These are phyloP conservation scores for Thumatha senex DNA, from an alignment of 2,888 invertebrate species.

Conservation along the genomic window DNA sequence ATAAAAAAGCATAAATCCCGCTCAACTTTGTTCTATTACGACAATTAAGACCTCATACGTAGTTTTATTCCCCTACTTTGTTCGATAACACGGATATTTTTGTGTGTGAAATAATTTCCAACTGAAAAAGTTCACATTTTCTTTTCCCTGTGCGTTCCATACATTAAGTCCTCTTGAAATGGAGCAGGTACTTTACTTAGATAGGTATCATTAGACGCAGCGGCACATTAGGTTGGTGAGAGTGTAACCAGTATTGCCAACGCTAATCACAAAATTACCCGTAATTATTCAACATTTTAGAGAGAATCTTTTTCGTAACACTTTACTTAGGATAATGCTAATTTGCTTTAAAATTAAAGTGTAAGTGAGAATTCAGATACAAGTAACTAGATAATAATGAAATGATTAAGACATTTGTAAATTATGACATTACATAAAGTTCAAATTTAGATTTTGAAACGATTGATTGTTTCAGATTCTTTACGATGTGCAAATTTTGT, in stretches of 20 bases:
- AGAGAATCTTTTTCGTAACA: no score
- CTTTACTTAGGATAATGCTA: background rate
- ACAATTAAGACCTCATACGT: background rate
- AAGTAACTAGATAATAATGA: no score
- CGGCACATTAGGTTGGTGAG: constrained; percentile 29
- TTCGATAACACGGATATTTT: background rate
- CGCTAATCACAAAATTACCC: constrained; percentile 40
- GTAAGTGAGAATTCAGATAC: no score
- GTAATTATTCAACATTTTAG: constrained; percentile 36
- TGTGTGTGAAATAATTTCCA: background rate
- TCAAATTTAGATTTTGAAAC: no score
- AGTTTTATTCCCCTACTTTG: background rate
- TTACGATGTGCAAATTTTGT: no score
- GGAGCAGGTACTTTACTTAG: constrained; percentile 33
- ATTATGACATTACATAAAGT: no score
- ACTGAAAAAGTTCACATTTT: background rate
- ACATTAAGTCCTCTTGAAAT: constrained; percentile 29
- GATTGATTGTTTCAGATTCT: no score
- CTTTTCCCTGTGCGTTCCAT: constrained; percentile 22
- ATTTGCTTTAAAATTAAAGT: no score
- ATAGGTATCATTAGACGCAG: constrained; percentile 35
- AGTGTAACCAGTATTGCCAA: constrained; percentile 29
- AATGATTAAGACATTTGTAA: no score
- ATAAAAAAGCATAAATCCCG: no score
- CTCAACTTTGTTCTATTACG: no score